These are phyloP conservation scores for Elaeidobius kamerunicus DNA, from an alignment of 2,888 invertebrate species.

Conservation along the genomic window DNA sequence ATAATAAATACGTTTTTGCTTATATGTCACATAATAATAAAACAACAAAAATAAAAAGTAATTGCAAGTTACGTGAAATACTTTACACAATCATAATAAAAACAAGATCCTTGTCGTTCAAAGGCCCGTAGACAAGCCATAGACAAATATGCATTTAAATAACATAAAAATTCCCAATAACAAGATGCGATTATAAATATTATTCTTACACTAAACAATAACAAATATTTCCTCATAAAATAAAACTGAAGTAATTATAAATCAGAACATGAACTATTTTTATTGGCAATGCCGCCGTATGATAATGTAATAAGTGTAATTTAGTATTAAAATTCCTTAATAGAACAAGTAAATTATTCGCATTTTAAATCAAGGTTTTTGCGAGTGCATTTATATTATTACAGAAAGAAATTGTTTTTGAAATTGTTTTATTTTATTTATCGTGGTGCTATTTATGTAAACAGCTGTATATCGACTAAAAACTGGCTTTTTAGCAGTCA, in stretches of 20 bases:
- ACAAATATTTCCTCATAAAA: conserved; percentile 18
- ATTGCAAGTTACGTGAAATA: no score
- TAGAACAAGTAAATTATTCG: conserved; percentile 33
- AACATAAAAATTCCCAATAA: no score
- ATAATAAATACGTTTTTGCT: no score
- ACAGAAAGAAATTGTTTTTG: conserved; percentile 13
- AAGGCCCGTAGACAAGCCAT: no score
- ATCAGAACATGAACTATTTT: conserved; percentile 33
- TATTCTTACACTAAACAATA: conserved; percentile 2
- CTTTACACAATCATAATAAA: no score
- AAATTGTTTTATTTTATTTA: conserved; percentile 16
- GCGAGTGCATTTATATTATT: conserved; percentile 23
- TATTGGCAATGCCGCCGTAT: conserved; percentile 27
- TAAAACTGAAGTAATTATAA: conserved; percentile 33
- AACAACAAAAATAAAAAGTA: no score
- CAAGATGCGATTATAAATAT: not conserved
- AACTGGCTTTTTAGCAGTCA: not conserved
- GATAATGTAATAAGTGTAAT: conserved; percentile 26
- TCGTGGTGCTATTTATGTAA: conserved; percentile 10
- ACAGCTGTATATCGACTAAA: conserved; percentile 2
- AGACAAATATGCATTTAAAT: no score
- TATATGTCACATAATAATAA: no score
- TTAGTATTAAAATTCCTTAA: conserved; percentile 31
- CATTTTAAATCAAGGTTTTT: conserved; percentile 32
- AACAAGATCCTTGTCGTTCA: no score